Base-by-base conservation (phyloP, 1,140 invertebrate genomes). In the Drosophila tristis region DNA sequence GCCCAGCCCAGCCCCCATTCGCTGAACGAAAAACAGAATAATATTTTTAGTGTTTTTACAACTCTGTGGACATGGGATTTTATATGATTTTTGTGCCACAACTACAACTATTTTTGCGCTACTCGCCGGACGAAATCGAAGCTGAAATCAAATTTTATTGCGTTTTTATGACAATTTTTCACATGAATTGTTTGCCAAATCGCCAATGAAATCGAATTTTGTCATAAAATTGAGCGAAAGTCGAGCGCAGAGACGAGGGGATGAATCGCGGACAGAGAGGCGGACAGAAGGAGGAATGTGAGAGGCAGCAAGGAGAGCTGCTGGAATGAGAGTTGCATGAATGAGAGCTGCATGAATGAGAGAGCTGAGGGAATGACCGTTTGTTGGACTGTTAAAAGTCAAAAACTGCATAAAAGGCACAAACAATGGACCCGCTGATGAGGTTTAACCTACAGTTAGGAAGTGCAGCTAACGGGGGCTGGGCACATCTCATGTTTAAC, bases 101-200 rank as follows among this genome's bases (percentile, higher is more conserved):
- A 39, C 35, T 5, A 5, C 49, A 58, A 65, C 63, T 73, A 86
- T 60, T 74, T 65, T 43, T 13, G 57, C 13, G 26, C 26, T 6
- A 4, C 8, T 31, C 20, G 20, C 20, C 20, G 2, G 20, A 20
- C 20, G 2, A 20, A 20, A 20, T 20, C 20, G 20, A 20, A 47
- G 31, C 23, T 29, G 57, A 35, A 62, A 57, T 49, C 31, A 53
- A 77, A 55, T 89, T 87, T 89, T 89, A 89, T 89, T 74, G 73
- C 85, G 80, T 80, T 89, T 89, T 89, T 89, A 89, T 89, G 85
- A 80, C 79, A 84, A 90, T 89, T 89, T 90, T 89, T 89, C 84
- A 90, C 84, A 89, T 89, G 84, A 89, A 67, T 90, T 89, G 76
- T 43, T 45, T 26, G 58, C 50, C 49, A 54, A 78, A 68, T 47